Evolutionary conservation across 2,113 vertebrate species (phyloP).

Genomic region (Gopherus evgoodei): DNA sequence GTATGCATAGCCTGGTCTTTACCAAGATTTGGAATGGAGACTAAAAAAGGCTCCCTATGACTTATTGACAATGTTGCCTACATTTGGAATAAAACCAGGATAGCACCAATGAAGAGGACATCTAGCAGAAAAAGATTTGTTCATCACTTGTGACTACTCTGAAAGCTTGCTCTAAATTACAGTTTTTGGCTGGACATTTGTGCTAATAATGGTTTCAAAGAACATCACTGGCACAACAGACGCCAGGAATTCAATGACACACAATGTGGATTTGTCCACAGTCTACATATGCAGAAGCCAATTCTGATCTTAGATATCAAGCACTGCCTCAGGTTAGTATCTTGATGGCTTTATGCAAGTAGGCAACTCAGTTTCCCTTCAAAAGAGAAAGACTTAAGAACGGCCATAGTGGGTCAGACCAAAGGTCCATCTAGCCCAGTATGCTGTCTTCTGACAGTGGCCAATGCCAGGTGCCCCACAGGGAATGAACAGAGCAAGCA

Average conservation of each 20-base stretch:
- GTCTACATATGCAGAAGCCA: background rate
- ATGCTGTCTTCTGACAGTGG: too few species aligned
- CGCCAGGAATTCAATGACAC: background rate
- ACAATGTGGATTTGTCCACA: background rate
- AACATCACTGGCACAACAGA: background rate
- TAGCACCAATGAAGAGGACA: background rate
- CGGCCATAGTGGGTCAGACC: too few species aligned
- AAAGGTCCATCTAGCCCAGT: too few species aligned
- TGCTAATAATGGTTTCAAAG: background rate
- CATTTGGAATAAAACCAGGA: background rate
- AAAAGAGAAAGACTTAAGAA: background rate
- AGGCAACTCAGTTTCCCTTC: background rate
- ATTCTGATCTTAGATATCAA: background rate
- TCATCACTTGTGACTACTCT: background rate
- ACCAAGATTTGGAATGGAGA: background rate
- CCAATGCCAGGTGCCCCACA: too few species aligned
- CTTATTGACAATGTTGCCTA: background rate
- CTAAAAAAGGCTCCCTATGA: background rate
- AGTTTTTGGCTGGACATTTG: background rate
- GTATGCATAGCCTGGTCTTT: background rate
- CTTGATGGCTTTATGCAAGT: accelerated
- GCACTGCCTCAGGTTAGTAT: accelerated
- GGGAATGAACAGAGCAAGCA: too few species aligned
- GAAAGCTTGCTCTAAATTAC: background rate
- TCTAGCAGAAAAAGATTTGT: background rate